Base-by-base conservation (phyloP, 2,797 vertebrate species). In the Sebastes reedi region DNA sequence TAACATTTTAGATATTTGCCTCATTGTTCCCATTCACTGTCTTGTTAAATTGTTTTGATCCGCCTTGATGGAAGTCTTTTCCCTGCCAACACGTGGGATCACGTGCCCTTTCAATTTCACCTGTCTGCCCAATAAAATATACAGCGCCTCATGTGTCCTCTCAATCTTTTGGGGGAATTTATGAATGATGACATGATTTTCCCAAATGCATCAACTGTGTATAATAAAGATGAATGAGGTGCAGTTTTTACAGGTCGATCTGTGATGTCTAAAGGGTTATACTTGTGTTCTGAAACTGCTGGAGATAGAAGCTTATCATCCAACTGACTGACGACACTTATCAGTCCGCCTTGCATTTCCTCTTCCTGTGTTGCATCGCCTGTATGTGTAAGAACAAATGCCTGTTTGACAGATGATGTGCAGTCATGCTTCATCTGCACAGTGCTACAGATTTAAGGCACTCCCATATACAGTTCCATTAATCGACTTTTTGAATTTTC, bases 321-420 rank as follows among this genome's bases (percentile, higher is more conserved):
- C 42, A 77, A 72, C 67, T 71, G 66, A 77, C 1, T 50, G 46
- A 0, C 32, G 46, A 50, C 71, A 14, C 72, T 83, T 80, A 87
- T 88, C 80, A 6, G 72, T 6, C n/a, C 8, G 52, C 32, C 54
- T 65, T 69, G 59, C 32, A 59, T 80, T 90, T 93, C 90, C 89
- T 91, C 69, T 88, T 87, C 67, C 75, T 83, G 75, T 83, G 42
- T 16, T 50, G 72, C 13, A 29, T 72, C n/a, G 58, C 58, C 36
- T 55, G 20, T 2, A 36, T 50, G 64, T 70, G 30, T 60, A 52
- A 79, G 20, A 70, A 27, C 24, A 78, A 71, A 66, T 16, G 20
- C 5, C n/a, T 27, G 25, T 72, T 32, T 72, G 42, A 30, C 2
- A 4, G 11, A 36, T 42, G 5, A 46, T 22, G 32, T 27, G 3